Conservation (phyloP, 2,888 invertebrate species). For the Drosophila birchii region DNA sequence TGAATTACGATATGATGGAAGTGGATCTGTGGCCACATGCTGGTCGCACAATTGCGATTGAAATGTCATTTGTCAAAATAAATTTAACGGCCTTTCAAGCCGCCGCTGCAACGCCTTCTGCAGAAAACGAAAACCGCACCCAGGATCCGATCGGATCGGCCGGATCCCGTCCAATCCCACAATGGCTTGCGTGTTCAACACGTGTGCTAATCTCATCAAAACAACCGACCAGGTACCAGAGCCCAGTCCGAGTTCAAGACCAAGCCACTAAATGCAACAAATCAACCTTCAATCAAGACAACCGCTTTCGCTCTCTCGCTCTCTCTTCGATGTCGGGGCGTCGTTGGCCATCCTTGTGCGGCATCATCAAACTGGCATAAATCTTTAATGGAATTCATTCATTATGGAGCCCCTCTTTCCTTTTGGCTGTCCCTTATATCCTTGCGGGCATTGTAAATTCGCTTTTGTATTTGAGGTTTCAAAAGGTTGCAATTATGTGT, state of each 20-base stretch:
- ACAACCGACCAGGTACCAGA: slow-evolving; percentile 54
- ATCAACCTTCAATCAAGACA: slow-evolving; percentile 82
- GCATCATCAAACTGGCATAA: slow-evolving; percentile 83
- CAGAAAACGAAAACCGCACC: slow-evolving; percentile 30
- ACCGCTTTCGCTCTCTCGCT: slow-evolving; percentile 31
- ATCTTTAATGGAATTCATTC: slow-evolving; percentile 82
- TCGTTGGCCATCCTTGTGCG: slow-evolving; percentile 70
- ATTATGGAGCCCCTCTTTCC: slow-evolving; percentile 68
- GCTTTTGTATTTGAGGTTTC: slow-evolving; percentile 55
- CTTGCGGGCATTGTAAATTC: slow-evolving; percentile 72
- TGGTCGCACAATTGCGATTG: slow-evolving; percentile 75
- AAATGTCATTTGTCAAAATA: slow-evolving; percentile 84
- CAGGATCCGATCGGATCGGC: slow-evolving; percentile 14
- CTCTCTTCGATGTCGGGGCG: slow-evolving; percentile 20
- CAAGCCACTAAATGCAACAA: slow-evolving; percentile 71
- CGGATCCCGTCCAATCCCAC: slow-evolving; percentile 15
- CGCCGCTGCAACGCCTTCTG: slow-evolving; percentile 49
- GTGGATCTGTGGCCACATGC: slow-evolving; percentile 56
- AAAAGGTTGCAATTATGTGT: slow-evolving; percentile 77
- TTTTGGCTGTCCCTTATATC: slow-evolving; percentile 44
- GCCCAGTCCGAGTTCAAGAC: slow-evolving; percentile 25
- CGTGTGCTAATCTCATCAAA: slow-evolving; percentile 82
- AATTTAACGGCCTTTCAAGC: slow-evolving; percentile 71
- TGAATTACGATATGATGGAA: slow-evolving; percentile 64
- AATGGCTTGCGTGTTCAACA: slow-evolving; percentile 79